Conservation (phyloP, 2,888 invertebrate species). For the Xestia c-nigrum region DNA sequence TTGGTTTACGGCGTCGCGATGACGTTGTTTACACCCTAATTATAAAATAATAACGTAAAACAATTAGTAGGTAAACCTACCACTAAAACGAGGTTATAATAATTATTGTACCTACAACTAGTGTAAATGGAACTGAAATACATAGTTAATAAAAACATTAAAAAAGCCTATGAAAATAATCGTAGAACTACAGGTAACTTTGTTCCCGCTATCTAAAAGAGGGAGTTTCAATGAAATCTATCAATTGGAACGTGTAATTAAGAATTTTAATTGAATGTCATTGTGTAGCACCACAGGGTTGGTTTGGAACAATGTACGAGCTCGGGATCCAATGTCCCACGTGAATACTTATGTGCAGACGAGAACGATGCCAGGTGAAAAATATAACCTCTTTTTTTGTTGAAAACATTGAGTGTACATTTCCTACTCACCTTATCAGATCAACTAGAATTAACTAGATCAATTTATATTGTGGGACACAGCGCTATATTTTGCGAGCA, state of each 20-base stretch:
- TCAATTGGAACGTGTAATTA: conserved; percentile 56
- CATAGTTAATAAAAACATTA: background rate
- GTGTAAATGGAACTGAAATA: background rate
- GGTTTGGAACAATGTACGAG: conserved; percentile 45
- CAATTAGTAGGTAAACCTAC: no score
- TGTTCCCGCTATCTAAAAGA: background rate
- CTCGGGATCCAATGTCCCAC: conserved; percentile 51
- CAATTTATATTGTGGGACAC: background rate
- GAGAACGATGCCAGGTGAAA: conserved; percentile 27
- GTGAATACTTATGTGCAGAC: conserved; percentile 34
- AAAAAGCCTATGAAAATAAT: background rate
- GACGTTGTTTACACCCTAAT: no score
- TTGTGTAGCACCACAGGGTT: conserved; percentile 39
- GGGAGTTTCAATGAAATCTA: conserved; percentile 29
- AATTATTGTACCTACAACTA: no score
- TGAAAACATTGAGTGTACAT: background rate
- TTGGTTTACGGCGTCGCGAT: no score
- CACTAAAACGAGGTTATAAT: no score
- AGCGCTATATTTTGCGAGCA: background rate
- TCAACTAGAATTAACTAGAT: background rate
- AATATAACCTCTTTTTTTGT: conserved; percentile 28
- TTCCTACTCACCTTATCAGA: background rate
- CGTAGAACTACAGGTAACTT: conserved; percentile 6
- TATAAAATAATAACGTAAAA: no score
- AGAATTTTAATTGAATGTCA: conserved; percentile 55